Percentiles rank a stretch among this genome's conserved stretches.
phyloP scores from a whole-genome alignment of 2,888 invertebrate species.

The Hipparchia sbordonii region DNA sequence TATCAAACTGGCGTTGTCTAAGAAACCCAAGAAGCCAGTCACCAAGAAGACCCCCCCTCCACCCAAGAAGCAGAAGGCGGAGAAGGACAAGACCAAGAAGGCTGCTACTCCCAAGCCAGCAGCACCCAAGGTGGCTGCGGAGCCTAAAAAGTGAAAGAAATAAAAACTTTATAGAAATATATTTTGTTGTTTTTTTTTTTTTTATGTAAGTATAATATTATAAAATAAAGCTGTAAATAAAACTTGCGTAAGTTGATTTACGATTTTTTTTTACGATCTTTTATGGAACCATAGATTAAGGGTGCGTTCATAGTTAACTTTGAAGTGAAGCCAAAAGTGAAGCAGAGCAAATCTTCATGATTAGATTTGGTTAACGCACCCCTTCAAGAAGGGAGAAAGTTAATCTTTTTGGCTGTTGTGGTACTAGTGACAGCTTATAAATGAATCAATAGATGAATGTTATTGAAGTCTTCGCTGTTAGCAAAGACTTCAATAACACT shows the following conservation, averaged over 20 bases:
- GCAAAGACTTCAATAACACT: too few relatives aligned
- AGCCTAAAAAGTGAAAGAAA: conserved; percentile 57
- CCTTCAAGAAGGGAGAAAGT: too few relatives aligned
- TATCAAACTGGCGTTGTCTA: conserved; percentile 77
- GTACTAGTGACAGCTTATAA: too few relatives aligned
- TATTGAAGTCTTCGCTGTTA: too few relatives aligned
- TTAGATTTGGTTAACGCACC: too few relatives aligned
- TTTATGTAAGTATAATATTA: conserved; percentile 29
- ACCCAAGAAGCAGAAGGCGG: conserved; percentile 60
- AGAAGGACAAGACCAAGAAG: conserved; percentile 56
- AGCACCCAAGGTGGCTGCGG: conserved; percentile 46
- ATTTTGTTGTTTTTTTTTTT: conserved; percentile 8
- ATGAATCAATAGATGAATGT: too few relatives aligned
- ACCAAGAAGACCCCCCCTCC: conserved; percentile 73
- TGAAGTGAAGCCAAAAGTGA: too few relatives aligned
- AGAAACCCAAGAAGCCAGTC: conserved; percentile 80
- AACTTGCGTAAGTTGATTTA: not conserved
- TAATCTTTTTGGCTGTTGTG: too few relatives aligned
- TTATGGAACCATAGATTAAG: not conserved
- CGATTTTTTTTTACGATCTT: not conserved
- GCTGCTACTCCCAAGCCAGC: conserved; percentile 34
- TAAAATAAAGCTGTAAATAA: conserved; percentile 7
- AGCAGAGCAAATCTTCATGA: too few relatives aligned
- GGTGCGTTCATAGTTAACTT: not conserved
- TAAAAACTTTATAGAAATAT: conserved; percentile 42